Percentiles rank a stretch among this genome's conserved stretches.
Conservation (phyloP, 2,797 vertebrate genomes). For the Myotis daubentonii region DNA sequence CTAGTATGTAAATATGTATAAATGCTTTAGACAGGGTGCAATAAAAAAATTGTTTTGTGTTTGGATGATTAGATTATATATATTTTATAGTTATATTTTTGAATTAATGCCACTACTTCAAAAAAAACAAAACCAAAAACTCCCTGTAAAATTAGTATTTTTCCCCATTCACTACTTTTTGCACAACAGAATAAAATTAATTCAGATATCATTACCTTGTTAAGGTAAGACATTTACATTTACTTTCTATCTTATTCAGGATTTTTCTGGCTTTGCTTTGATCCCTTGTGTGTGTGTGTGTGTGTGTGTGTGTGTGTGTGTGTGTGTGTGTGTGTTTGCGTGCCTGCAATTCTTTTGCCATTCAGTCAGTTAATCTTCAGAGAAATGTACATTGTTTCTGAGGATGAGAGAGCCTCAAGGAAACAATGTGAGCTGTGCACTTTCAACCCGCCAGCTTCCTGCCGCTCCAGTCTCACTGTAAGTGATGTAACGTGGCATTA, state of each 20-base stretch:
- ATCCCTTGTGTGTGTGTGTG: not conserved
- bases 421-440: conserved; percentile 83
- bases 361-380: conserved; percentile 64
- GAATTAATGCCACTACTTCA: not conserved
- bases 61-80: not conserved
- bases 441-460: conserved; percentile 80
- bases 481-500: conserved; percentile 71
- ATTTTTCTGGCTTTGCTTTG: not conserved
- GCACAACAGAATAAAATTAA: not conserved
- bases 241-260: not conserved
- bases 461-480: conserved; percentile 64
- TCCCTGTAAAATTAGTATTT: not conserved
- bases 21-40: not conserved
- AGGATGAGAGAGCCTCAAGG: conserved; percentile 73
- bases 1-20: not conserved
- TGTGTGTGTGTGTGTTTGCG: not conserved
- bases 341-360: conserved; percentile 65
- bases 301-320: not conserved
- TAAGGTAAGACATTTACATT: not conserved
- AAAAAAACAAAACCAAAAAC: not conserved
- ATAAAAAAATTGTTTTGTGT: not conserved
- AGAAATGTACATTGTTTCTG: conserved; percentile 76
- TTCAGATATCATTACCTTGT: not conserved
- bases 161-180: not conserved
- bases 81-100: not conserved